Evolutionary conservation across 2,888 invertebrate species (phyloP).

Genomic region (Theretra japonica): DNA sequence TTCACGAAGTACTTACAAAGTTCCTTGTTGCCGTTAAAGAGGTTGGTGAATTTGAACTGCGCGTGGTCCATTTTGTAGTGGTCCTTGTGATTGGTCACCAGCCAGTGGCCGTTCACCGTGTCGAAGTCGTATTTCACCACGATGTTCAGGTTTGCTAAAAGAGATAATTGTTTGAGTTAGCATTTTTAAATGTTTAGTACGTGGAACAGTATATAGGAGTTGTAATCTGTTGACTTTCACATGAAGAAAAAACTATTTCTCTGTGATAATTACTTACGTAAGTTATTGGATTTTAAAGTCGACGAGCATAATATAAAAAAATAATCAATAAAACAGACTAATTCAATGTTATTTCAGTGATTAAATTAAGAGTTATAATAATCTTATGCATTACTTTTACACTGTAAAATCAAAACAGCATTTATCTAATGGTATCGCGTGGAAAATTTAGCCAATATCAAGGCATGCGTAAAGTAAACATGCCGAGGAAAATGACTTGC

Average conservation of each 20-base stretch:
- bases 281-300: too few relatives aligned
- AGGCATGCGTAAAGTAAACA: neutral
- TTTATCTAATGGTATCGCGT: neutral
- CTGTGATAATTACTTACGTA: too few relatives aligned
- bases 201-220: too few relatives aligned
- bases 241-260: too few relatives aligned
- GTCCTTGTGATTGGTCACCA: slow-evolving; percentile 69
- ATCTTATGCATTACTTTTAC: too few relatives aligned
- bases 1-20: neutral
- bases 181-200: too few relatives aligned
- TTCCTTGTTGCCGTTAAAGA: slow-evolving; percentile 77
- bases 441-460: neutral
- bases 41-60: slow-evolving; percentile 77
- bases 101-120: slow-evolving; percentile 72
- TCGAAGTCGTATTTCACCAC: slow-evolving; percentile 74
- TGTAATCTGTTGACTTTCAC: too few relatives aligned
- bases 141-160: slow-evolving; percentile 76
- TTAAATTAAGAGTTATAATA: too few relatives aligned
- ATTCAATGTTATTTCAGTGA: too few relatives aligned
- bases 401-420: neutral
- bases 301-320: too few relatives aligned
- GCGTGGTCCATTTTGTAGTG: slow-evolving; percentile 78
- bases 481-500: slow-evolving; percentile 20
- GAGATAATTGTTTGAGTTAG: too few relatives aligned
- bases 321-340: too few relatives aligned